Evolutionary conservation across 2,113 vertebrate genomes (phyloP), one percentile per base, ranked within the genome.

Genomic region (Laticauda laticaudata): DNA sequence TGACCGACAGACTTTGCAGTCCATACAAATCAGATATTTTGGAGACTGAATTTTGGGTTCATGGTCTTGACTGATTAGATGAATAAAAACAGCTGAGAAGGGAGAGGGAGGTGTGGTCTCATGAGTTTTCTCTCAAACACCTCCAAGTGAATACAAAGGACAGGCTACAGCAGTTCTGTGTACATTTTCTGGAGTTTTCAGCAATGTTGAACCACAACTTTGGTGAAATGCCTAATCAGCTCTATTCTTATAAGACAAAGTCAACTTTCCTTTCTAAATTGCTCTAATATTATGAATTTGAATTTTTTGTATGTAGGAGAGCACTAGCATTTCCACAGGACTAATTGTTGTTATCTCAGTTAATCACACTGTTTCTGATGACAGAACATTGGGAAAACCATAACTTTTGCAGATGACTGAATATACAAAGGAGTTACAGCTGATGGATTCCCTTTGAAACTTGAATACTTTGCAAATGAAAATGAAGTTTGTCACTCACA

Each of bases 71-170:
- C 64, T 34, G 64, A 75, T 75, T 75, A 75, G 64, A 34, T 34
- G 29, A 69, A 69, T 69, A 69, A 69, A 69, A 69, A 15, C 29
- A 69, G 64, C 29, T 75, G 64, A 75, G 64, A 34, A 75, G 64
- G n/a, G 64, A 75, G 5, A 75, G 4, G 14, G 64, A 75, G 64
- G n/a, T 75, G 29, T n/a, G 64, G 12, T 75, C 64, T 75, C 64
- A 34, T 75, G 29, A 18, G n/a, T 75, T 34, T 75, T 75, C 29
- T 75, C 14, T 75, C 29, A 0, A 5, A 75, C 64, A 18, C 64
- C 14, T 2, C 64, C 29, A n/a, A 45, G 55, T 90, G 1, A 93
- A 94, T 6, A 21, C 39, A 39, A 93, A 95, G 94, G 55, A 45
- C 89, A 91, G 1, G 91, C 92, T 93, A 45, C 23, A 34, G 45